These are phyloP conservation scores for Temnothorax curvispinosus DNA, from an alignment of 1,140 invertebrate genomes.

Conservation along the genomic window DNA sequence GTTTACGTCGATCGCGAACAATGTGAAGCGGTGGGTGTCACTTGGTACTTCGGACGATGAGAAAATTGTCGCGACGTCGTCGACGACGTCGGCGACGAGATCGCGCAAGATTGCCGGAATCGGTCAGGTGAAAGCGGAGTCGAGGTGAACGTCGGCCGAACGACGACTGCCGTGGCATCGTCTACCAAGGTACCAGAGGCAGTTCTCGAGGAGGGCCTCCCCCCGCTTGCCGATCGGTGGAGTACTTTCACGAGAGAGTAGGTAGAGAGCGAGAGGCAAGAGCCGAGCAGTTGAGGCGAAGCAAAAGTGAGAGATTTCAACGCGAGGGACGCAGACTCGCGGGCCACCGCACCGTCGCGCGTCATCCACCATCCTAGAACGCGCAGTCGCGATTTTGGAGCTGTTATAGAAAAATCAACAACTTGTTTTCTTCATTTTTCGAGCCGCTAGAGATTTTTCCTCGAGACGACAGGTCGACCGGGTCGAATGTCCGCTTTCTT, in stretches of 20 bases:
- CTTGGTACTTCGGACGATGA: background rate
- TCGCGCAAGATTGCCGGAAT: conserved; percentile 61
- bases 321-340: background rate
- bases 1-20: background rate
- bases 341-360: background rate
- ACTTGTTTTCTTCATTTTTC: background rate
- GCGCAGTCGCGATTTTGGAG: background rate
- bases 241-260: conserved; percentile 71
- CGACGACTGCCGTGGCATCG: conserved; percentile 70
- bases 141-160: conserved; percentile 69
- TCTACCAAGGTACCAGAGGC: conserved; percentile 69
- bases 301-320: conserved; percentile 18
- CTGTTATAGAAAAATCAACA: background rate
- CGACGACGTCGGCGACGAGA: background rate
- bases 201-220: conserved; percentile 59
- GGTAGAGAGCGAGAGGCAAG: conserved; percentile 60
- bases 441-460: background rate
- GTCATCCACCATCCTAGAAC: no score
- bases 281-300: background rate
- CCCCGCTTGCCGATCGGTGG: conserved; percentile 21
- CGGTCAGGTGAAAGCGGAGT: conserved; percentile 70
- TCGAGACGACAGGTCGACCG: background rate
- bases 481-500: background rate
- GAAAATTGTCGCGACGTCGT: background rate
- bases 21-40: background rate